Conservation (phyloP, 2,113 vertebrate species). For the Mesembrinibis cayennensis region DNA sequence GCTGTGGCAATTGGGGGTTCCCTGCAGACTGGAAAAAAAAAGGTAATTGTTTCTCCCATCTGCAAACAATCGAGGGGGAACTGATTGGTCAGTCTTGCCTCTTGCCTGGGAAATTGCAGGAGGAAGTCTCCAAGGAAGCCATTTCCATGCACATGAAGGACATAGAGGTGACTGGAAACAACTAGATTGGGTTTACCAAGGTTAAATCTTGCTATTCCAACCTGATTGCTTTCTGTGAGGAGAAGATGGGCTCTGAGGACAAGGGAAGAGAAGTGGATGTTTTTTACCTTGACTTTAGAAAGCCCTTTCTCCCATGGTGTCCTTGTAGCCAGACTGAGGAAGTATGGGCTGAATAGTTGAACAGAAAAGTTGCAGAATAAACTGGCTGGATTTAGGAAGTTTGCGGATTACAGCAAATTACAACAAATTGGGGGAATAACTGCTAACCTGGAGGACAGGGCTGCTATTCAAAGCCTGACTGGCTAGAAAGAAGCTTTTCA, state of each 20-base stretch:
- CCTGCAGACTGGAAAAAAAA: neutral
- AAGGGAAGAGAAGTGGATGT: neutral
- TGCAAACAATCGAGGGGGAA: neutral
- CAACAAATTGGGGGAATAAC: neutral
- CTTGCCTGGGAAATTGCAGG: neutral
- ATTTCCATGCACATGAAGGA: neutral
- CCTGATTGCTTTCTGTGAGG: neutral
- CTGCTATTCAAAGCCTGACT: neutral
- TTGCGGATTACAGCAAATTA: neutral
- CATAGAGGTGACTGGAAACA: neutral
- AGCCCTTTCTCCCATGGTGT: neutral
- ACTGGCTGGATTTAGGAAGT: neutral
- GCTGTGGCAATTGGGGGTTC: rapidly evolving
- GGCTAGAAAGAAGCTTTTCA: neutral
- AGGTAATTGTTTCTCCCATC: neutral
- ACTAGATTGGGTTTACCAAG: neutral
- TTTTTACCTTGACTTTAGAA: neutral
- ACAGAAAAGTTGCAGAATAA: neutral
- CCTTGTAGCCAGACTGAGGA: neutral
- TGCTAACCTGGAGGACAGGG: neutral
- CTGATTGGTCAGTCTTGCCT: neutral
- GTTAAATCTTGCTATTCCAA: neutral
- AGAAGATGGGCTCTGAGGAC: neutral
- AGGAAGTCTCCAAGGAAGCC: neutral
- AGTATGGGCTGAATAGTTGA: rapidly evolving